phyloP scores from a whole-genome alignment of 2,113 vertebrate species.

The Solea solea region DNA sequence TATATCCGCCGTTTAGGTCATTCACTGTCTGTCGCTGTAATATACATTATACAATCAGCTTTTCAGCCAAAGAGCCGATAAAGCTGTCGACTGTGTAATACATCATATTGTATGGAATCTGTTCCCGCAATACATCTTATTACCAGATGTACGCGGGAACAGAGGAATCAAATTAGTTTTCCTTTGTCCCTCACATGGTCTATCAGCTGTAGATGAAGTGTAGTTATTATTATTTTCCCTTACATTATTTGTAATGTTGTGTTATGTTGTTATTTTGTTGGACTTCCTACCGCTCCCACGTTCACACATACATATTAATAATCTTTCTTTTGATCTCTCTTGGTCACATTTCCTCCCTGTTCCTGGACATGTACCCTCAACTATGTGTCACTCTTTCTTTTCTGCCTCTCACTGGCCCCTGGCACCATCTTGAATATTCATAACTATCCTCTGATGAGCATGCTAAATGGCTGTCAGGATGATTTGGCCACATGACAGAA shows the following conservation, averaged over 20 bases:
- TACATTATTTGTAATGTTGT: too few species aligned
- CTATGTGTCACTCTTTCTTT: slow-evolving; percentile 44
- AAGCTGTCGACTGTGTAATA: neutral
- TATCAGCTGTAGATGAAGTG: too few species aligned
- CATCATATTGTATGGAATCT: too few species aligned
- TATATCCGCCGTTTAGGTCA: neutral
- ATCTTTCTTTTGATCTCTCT: too few species aligned
- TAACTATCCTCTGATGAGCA: slow-evolving; percentile 78
- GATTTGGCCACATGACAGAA: slow-evolving; percentile 78
- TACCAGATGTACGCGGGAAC: too few species aligned
- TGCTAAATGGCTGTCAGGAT: slow-evolving; percentile 81
- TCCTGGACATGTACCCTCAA: slow-evolving; percentile 23
- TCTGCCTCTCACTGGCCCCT: slow-evolving; percentile 58
- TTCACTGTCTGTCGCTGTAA: neutral
- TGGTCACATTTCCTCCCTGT: neutral
- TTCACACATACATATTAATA: slow-evolving; percentile 1
- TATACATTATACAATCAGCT: neutral
- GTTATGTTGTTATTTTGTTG: too few species aligned
- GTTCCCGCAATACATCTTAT: too few species aligned
- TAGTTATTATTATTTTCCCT: too few species aligned
- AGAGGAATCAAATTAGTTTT: too few species aligned
- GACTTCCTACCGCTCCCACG: slow-evolving; percentile 42
- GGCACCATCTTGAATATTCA: slow-evolving; percentile 87
- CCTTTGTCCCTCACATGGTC: too few species aligned
- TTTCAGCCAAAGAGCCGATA: neutral